Percentiles rank a stretch among this genome's conserved stretches.
These are phyloP conservation scores for Tetramorium alpestre DNA, from an alignment of 1,140 invertebrate species.

Conservation along the genomic window DNA sequence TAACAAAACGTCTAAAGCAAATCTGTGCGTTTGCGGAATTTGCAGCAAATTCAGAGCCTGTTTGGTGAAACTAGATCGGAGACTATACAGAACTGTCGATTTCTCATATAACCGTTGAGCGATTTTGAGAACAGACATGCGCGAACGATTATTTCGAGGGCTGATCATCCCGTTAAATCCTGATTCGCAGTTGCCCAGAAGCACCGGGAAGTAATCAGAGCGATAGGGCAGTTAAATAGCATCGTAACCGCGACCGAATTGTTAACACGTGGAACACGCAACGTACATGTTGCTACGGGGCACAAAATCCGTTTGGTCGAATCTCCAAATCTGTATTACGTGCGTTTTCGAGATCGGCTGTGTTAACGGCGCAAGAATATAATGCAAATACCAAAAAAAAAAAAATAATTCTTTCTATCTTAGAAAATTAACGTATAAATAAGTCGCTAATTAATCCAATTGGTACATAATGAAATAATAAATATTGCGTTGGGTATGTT, in stretches of 20 bases:
- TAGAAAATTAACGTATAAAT: neutral
- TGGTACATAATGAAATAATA: neutral
- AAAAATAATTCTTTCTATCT: neutral
- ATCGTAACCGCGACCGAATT: constrained; percentile 82
- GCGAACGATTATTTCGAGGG: constrained; percentile 76
- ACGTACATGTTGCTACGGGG: constrained; percentile 74
- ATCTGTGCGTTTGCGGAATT: neutral
- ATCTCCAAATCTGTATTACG: constrained; percentile 71
- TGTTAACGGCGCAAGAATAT: constrained; percentile 24
- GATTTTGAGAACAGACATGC: constrained; percentile 71
- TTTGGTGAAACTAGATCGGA: constrained; percentile 43
- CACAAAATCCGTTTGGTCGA: constrained; percentile 76
- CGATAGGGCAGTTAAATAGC: constrained; percentile 81
- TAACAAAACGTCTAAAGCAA: neutral
- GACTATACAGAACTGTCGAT: constrained; percentile 48
- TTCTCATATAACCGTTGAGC: constrained; percentile 58
- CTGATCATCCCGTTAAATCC: constrained; percentile 81
- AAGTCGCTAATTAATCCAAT: neutral
- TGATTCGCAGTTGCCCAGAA: constrained; percentile 69
- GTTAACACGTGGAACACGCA: constrained; percentile 81
- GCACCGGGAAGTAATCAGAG: constrained; percentile 80
- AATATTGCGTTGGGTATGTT: neutral
- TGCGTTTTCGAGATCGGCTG: constrained; percentile 66
- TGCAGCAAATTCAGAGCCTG: neutral
- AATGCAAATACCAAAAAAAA: neutral